Evolutionary conservation across 2,888 invertebrate species (phyloP), one percentile per base, ranked within the genome.

Genomic region (Pyrrhia umbra): DNA sequence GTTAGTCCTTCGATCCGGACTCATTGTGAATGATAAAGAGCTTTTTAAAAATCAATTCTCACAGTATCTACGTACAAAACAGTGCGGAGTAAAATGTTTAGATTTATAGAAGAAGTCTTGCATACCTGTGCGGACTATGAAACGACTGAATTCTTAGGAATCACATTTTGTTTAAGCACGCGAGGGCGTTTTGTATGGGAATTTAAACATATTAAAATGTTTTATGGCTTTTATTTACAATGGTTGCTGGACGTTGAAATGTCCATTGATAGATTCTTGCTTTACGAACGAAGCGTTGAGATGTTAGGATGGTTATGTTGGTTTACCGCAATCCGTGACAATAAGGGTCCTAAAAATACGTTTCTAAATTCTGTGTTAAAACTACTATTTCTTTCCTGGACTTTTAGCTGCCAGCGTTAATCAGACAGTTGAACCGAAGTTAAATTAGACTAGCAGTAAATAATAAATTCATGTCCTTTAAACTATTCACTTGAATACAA

Each of bases 31-130:
- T 85, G 34, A 40, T 72, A 76, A 84, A 76, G 67, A 15, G 54
- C 71, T 70, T 79, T 75, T 77, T 76, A 72, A 59, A 51, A 77
- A 79, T 70, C 68, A 67, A 75, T 84, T 83, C 79, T 52, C 79
- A 78, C 77, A 64, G 68, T 56, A 52, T 40, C 50, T 49, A 55
- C 45, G 60, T 68, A 30, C 40, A 54, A 65, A 49, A 49, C 25
- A 20, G 42, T 37, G 51, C 39, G 34, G 49, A 61, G 50, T 59
- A 37, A 63, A 70, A 68, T 61, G 58, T 61, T 68, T 49, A 67
- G 51, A 66, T 68, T 71, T 67, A 63, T 71, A 71, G 70, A 56
- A 23, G 34, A 23, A 43, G 56, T 50, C 43, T 37, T 34, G 61
- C 64, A 70, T 78, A 30, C 64, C 50, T 68, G 30, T 27, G 64